These are phyloP conservation scores for Pseudomugil tenellus DNA, from an alignment of 2,797 vertebrate species.

Conservation along the genomic window DNA sequence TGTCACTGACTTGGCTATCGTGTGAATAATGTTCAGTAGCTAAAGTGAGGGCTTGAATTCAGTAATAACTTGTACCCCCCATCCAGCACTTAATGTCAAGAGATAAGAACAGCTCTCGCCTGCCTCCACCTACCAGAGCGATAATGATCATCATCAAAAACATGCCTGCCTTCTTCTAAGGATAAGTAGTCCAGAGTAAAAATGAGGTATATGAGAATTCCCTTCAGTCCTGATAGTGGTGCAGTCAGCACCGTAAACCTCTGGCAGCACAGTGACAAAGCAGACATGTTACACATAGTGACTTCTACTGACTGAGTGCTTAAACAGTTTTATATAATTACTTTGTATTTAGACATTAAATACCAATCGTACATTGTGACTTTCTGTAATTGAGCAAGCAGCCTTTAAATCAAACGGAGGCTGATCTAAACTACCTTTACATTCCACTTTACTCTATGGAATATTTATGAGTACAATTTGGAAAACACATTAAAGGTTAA, in stretches of 20 bases:
- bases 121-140: background rate
- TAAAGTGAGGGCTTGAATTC: background rate
- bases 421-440: background rate
- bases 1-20: background rate
- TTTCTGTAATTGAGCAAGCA: conserved; percentile 3
- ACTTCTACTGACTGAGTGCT: conserved; percentile 24
- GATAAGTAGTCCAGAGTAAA: conserved; percentile 12
- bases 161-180: conserved; percentile 1
- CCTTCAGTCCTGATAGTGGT: conserved; percentile 9
- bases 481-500: background rate
- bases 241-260: conserved; percentile 19
- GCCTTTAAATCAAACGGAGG: conserved; percentile 4
- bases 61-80: background rate
- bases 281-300: conserved; percentile 24
- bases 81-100: background rate
- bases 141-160: conserved; percentile 10
- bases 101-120: background rate
- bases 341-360: conserved; percentile 26
- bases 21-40: background rate
- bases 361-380: background rate
- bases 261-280: conserved; percentile 34
- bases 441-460: background rate
- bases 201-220: background rate
- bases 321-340: conserved; percentile 27
- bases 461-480: background rate